A percentile compares a stretch with the other conserved stretches of the same genome.
Conservation (phyloP, 2,888 invertebrate genomes). For the Merodon equestris region DNA sequence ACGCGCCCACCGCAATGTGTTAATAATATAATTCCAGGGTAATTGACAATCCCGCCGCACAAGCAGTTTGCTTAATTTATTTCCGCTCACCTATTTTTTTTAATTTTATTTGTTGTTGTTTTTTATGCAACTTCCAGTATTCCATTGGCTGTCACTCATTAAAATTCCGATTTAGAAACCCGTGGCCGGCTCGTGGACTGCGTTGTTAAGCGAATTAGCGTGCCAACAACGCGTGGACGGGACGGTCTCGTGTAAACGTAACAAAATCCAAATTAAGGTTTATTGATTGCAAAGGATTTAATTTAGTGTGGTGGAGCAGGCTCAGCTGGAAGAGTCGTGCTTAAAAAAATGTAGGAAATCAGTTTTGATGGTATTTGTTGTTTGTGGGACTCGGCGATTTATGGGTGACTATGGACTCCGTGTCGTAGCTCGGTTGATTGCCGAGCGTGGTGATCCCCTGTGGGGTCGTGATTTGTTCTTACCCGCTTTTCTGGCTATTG, state of each 20-base stretch:
- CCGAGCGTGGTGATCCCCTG: conserved; percentile 8
- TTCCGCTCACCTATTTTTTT: conserved; percentile 7
- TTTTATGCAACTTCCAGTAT: background rate
- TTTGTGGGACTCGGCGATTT: conserved; percentile 7
- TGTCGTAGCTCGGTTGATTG: conserved; percentile 45
- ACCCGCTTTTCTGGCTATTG: background rate
- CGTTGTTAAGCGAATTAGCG: conserved; percentile 36
- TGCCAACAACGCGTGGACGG: background rate
- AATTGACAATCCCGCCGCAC: conserved; percentile 39
- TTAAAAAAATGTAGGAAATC: background rate
- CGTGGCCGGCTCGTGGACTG: conserved; percentile 30
- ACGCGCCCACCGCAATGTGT: background rate
- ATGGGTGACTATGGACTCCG: conserved; percentile 37
- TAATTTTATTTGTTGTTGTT: background rate
- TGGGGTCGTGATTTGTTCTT: conserved; percentile 28
- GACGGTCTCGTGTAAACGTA: no score
- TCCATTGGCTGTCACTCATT: conserved; percentile 45
- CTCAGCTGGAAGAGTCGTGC: background rate
- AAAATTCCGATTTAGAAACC: conserved; percentile 53
- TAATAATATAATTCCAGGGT: conserved; percentile 25
- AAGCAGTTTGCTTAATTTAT: conserved; percentile 33
- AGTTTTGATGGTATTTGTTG: conserved; percentile 10
- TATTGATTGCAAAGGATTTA: conserved; percentile 30
- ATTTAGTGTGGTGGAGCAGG: background rate
- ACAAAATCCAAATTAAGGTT: conserved; percentile 45